Evolutionary conservation across 2,797 vertebrate species (phyloP), one percentile per base, ranked within the genome.

Genomic region (Merluccius polli): DNA sequence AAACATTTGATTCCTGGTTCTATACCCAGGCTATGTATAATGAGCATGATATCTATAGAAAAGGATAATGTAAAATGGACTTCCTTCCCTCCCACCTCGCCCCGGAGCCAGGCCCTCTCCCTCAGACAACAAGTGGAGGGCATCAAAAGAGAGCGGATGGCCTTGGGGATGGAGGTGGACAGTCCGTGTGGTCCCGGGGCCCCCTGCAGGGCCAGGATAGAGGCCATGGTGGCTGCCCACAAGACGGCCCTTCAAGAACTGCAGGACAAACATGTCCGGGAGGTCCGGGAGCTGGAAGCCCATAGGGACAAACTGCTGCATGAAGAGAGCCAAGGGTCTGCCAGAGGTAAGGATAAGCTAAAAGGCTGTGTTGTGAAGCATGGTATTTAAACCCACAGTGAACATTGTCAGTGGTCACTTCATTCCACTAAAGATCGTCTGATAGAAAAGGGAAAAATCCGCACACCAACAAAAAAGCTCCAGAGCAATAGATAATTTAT

Each of bases 141-240:
- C 69, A 84, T 90, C 38, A 87, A 89, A 76, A 86, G 27, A 71
- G 88, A 85, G 44, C 80, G 76, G 18, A 76, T 72, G 1, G 67
- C 72, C 29, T 76, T 85, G 74, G 77, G 73, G 32, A 78, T 80
- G 29, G 83, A 82, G 44, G 77, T 83, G 72, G 83, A 84, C 27
- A 88, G 89, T 75, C 87, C 89, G 0, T 94, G 93, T 48, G 91
- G 92, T 31, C 90, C 91, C 0, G 75, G 77, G 15, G 89, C 93
- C 18, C 88, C 95, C 0, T 98, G 97, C 0, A 92, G 95, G 79
- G 93, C 92, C 83, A 95, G 89, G 86, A 92, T 98, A 79, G 94
- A 95, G 0, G 93, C 95, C 78, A 95, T 98, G 94, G 95, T 96
- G 86, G 87, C 79, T 4, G 94, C 94, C 2, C 96, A 98, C 89